phyloP scores from a whole-genome alignment of 1,140 invertebrate species.

The Cyrtorhinus lividipennis region DNA sequence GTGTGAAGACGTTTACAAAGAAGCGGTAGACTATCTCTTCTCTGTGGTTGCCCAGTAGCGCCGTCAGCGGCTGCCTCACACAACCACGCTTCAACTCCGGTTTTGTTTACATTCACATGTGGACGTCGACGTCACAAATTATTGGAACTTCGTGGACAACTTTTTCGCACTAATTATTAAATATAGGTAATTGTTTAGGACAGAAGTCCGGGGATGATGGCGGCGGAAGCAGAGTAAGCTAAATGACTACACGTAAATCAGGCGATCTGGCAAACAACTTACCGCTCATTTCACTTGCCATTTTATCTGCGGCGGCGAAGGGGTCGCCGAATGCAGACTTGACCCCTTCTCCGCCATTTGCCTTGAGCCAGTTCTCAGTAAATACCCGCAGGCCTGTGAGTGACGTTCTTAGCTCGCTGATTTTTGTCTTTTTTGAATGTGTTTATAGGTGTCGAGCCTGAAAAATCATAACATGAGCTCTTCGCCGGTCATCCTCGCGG shows the following conservation, averaged over 20 bases:
- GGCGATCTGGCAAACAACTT: background rate
- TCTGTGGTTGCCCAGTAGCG: too few species aligned
- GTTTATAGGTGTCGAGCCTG: background rate
- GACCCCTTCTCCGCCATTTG: background rate
- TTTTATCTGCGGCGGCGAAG: too few species aligned
- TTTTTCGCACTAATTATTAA: background rate
- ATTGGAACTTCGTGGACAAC: background rate
- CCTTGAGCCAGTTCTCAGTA: background rate
- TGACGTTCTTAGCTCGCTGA: background rate
- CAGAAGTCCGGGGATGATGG: background rate
- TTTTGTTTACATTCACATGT: background rate
- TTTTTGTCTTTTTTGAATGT: background rate
- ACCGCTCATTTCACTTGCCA: background rate
- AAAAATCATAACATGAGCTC: constrained; percentile 34
- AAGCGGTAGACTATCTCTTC: too few species aligned
- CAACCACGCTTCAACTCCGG: background rate
- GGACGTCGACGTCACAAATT: background rate
- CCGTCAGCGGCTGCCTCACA: too few species aligned
- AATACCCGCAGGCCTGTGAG: background rate
- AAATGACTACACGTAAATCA: background rate
- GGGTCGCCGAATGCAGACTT: background rate
- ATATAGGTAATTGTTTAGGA: background rate
- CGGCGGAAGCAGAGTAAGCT: background rate
- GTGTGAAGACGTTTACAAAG: too few species aligned
- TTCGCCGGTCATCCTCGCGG: constrained; percentile 56